Conservation (phyloP, 2,888 invertebrate species). For the Uropetala carovei region DNA sequence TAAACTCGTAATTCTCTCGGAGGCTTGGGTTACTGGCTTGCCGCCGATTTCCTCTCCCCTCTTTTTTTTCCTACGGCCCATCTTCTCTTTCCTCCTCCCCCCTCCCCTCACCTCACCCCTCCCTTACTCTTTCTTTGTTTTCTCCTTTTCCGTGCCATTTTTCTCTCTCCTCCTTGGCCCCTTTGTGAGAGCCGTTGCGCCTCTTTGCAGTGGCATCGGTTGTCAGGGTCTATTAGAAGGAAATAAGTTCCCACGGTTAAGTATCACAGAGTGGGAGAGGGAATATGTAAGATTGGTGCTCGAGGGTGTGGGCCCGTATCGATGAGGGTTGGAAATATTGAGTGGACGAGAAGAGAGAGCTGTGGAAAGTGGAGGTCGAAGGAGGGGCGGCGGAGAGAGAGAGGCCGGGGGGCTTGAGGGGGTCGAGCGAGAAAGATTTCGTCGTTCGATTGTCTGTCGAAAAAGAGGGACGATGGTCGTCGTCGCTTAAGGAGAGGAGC, state of each 20-base stretch:
- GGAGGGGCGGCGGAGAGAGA: not conserved
- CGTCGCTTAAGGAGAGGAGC: not conserved
- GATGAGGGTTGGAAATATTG: conserved; percentile 46
- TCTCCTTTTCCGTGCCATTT: not conserved
- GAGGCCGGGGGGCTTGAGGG: not conserved
- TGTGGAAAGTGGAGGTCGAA: not conserved
- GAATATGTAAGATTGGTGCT: not conserved
- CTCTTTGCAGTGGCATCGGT: not conserved
- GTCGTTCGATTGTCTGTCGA: conserved; percentile 14
- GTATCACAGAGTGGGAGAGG: not conserved
- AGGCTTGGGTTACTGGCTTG: conserved; percentile 46
- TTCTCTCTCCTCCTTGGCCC: conserved; percentile 5
- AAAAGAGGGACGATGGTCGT: not conserved
- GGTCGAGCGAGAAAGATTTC: conserved; percentile 23
- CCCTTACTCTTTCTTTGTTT: not conserved
- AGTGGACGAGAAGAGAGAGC: conserved; percentile 5
- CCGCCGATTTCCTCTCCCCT: conserved; percentile 18
- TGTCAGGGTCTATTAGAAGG: conserved; percentile 35
- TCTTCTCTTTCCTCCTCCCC: not conserved
- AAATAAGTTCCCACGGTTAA: conserved; percentile 51
- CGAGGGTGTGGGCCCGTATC: conserved; percentile 15
- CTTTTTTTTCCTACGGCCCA: not conserved
- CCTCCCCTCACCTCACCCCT: not conserved
- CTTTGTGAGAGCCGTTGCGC: not conserved
- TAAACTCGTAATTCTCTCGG: conserved; percentile 59